Conservation (phyloP, 2,797 vertebrate genomes). For the Sparidentex hasta region DNA sequence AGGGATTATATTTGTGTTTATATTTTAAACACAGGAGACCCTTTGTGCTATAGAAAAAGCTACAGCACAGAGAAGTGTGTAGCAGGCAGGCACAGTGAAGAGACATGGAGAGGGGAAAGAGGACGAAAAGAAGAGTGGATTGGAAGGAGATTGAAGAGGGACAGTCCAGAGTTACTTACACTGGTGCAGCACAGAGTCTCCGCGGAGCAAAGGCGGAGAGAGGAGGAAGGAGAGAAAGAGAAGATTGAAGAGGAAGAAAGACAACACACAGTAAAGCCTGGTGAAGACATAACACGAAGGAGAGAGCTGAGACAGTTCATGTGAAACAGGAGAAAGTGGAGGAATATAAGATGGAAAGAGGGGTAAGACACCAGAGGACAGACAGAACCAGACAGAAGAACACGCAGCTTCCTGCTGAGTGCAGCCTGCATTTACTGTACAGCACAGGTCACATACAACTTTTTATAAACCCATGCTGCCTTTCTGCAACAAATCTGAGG, state of each 20-base stretch:
- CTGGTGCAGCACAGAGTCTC: constrained; percentile 84
- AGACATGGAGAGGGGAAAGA: constrained; percentile 20
- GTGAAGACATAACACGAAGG: constrained; percentile 57
- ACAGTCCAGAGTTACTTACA: constrained; percentile 77
- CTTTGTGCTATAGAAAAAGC: constrained; percentile 16
- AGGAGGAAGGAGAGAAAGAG: constrained; percentile 81
- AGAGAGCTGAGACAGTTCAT: constrained; percentile 24
- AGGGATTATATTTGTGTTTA: too few species aligned
- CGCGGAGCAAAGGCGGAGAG: constrained; percentile 79
- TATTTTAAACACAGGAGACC: background rate
- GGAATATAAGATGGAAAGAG: constrained; percentile 22
- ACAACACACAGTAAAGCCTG: constrained; percentile 79
- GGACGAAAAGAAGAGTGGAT: constrained; percentile 8
- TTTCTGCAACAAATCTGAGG: background rate
- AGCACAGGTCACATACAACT: background rate
- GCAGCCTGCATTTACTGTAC: constrained; percentile 2
- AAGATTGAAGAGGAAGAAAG: constrained; percentile 72
- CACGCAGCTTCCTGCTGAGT: constrained; percentile 15
- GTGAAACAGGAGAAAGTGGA: constrained; percentile 15
- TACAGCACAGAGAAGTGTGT: constrained; percentile 20
- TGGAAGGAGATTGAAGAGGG: constrained; percentile 29
- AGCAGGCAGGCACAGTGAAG: constrained; percentile 44
- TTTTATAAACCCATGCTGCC: rapidly evolving
- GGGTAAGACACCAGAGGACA: constrained; percentile 10
- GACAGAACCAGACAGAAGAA: constrained; percentile 17